A percentile compares a stretch with the other conserved stretches of the same genome.
Conservation (phyloP, 2,113 vertebrate species). For the Ardeotis arabs region DNA sequence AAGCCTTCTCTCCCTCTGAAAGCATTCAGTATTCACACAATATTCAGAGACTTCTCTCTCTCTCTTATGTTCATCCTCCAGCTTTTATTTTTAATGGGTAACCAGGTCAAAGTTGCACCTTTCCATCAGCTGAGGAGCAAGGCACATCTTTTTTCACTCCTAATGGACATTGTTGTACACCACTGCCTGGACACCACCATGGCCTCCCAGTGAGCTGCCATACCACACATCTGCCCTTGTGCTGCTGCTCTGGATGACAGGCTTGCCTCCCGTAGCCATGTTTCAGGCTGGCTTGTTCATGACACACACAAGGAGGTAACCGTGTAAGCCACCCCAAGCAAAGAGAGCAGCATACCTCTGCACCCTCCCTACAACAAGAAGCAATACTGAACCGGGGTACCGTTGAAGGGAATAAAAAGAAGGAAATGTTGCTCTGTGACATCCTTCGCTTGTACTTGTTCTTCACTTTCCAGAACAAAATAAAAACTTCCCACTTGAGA, state of each 20-base stretch:
- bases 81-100: background rate
- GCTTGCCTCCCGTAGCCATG: background rate
- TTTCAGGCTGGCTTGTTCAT: background rate
- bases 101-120: background rate
- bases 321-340: background rate
- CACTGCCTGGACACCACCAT: background rate
- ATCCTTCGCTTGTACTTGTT: background rate
- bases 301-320: background rate
- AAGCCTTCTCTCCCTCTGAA: background rate
- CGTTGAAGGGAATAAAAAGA: background rate
- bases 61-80: background rate
- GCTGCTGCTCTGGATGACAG: background rate
- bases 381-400: background rate
- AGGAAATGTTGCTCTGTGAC: background rate
- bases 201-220: background rate
- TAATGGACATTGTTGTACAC: background rate
- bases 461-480: background rate
- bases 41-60: background rate
- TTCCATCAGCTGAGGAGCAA: background rate
- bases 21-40: background rate
- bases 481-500: background rate
- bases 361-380: background rate
- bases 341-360: background rate
- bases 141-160: background rate
- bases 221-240: fast-evolving